These are phyloP conservation scores for Anarhynchus alexandrinus DNA, from an alignment of 2,113 vertebrate genomes.

Conservation along the genomic window DNA sequence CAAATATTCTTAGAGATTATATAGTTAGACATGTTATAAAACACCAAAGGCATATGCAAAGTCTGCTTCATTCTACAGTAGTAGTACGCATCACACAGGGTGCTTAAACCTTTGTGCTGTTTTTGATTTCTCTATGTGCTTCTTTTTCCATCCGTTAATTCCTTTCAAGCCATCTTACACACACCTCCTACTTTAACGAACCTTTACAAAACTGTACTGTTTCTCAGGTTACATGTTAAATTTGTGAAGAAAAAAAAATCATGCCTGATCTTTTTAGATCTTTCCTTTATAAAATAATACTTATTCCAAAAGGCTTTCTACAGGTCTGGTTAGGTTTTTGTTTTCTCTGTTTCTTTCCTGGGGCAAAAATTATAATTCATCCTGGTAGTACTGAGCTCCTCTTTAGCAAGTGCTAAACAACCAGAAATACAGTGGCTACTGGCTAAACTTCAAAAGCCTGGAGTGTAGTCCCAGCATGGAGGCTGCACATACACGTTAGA, in stretches of 20 bases:
- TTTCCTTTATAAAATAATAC: neutral
- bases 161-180: neutral
- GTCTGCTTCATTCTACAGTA: neutral
- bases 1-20: neutral
- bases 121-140: neutral
- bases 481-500: neutral
- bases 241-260: neutral
- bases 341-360: slow-evolving; percentile 29
- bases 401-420: slow-evolving; percentile 16
- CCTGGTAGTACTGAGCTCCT: neutral
- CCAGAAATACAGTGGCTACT: slow-evolving; percentile 17
- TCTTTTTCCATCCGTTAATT: neutral
- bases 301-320: neutral
- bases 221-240: neutral
- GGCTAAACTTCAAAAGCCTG: slow-evolving; percentile 56
- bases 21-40: neutral
- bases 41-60: neutral
- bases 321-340: slow-evolving; percentile 6
- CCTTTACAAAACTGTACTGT: neutral
- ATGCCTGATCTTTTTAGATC: neutral
- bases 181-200: neutral
- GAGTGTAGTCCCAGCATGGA: neutral
- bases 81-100: neutral
- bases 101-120: neutral
- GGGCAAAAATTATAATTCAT: slow-evolving; percentile 51